Conservation (phyloP, 2,888 invertebrate species). For the Eudasyphora cyanicolor region DNA sequence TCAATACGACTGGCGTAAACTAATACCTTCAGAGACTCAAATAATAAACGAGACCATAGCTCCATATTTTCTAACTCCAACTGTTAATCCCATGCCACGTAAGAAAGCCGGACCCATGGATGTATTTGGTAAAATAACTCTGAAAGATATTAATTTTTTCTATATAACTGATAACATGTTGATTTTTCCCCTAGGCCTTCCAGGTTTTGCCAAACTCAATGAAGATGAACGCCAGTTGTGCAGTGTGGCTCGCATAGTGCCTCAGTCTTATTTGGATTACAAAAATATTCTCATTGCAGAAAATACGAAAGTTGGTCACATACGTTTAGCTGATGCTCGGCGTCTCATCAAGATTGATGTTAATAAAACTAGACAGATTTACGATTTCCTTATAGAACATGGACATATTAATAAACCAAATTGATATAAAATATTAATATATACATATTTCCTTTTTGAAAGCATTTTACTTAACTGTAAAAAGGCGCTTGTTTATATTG, state of each 20-base stretch:
- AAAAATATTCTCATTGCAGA: constrained; percentile 88
- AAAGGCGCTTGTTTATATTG: constrained; percentile 54
- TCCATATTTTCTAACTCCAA: constrained; percentile 48
- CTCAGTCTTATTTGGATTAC: constrained; percentile 89
- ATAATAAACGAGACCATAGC: not conserved
- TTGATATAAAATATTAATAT: constrained; percentile 66
- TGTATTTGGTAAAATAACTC: constrained; percentile 70
- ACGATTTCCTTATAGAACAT: constrained; percentile 87
- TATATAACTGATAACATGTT: not conserved
- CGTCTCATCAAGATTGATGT: constrained; percentile 94
- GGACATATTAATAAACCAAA: constrained; percentile 85
- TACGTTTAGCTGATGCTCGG: constrained; percentile 91
- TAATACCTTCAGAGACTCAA: constrained; percentile 71
- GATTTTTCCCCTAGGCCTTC: constrained; percentile 84
- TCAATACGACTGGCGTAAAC: constrained; percentile 70
- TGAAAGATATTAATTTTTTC: not conserved
- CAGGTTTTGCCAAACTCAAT: constrained; percentile 88
- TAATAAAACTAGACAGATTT: constrained; percentile 93
- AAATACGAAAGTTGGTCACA: constrained; percentile 87
- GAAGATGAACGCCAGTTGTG: constrained; percentile 88
- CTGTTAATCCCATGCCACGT: constrained; percentile 67
- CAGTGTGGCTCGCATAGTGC: constrained; percentile 87
- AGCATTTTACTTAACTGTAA: not conserved
- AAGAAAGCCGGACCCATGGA: constrained; percentile 79
- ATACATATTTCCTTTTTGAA: constrained; percentile 34